These are phyloP conservation scores for Australoheros scitulus DNA, from an alignment of 2,113 vertebrate genomes.

Conservation along the genomic window DNA sequence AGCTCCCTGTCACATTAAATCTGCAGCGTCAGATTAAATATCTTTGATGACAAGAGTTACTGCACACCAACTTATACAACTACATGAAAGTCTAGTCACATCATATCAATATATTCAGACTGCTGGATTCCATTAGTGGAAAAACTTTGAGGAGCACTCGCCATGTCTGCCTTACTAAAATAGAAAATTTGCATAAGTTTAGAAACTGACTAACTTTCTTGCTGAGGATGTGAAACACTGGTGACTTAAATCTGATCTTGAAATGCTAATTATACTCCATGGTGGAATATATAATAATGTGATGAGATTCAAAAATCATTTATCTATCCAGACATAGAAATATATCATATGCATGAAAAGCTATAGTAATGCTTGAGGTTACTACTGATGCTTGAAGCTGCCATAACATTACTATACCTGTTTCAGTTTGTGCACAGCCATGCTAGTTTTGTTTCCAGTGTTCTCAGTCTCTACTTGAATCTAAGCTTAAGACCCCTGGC, in stretches of 20 bases:
- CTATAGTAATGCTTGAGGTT: not conserved
- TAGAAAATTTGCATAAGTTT: slow-evolving; percentile 18
- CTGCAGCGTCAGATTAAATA: slow-evolving; percentile 8
- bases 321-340: not conserved
- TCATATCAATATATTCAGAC: slow-evolving; percentile 48
- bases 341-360: not conserved
- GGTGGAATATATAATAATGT: not conserved
- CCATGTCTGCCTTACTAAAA: not conserved
- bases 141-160: slow-evolving; percentile 14
- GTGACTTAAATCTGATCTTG: not conserved
- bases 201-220: not conserved
- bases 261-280: not conserved
- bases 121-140: slow-evolving; percentile 42
- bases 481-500: not conserved
- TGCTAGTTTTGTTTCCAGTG: not conserved
- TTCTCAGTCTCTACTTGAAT: not conserved
- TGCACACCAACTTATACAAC: slow-evolving; percentile 31
- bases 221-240: not conserved
- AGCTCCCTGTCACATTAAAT: slow-evolving; percentile 51
- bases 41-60: slow-evolving; percentile 32
- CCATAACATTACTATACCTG: not conserved
- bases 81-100: slow-evolving; percentile 48
- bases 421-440: not conserved
- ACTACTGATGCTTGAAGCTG: not conserved
- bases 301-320: not conserved